These are phyloP conservation scores for Cottus gobio DNA, from an alignment of 2,113 vertebrate genomes.

Conservation along the genomic window DNA sequence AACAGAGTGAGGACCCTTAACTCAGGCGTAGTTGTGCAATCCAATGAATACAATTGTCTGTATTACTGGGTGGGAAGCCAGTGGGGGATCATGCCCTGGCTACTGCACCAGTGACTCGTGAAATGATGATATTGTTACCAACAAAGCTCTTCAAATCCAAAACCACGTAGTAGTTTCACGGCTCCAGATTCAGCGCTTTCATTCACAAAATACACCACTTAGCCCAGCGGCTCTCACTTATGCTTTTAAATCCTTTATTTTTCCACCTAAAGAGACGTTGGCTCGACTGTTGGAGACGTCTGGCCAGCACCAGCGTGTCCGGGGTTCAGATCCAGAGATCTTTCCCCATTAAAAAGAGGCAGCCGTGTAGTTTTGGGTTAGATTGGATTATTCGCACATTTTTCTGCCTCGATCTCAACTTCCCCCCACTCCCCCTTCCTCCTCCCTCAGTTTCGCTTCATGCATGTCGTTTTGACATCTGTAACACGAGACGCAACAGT, in stretches of 20 bases:
- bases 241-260: conserved; percentile 44
- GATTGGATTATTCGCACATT: conserved; percentile 42
- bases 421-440: too few relatives aligned
- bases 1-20: neutral
- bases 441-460: conserved; percentile 13
- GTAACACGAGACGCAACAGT: conserved; percentile 28
- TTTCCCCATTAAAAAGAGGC: conserved; percentile 34
- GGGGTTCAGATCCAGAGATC: conserved; percentile 29
- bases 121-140: neutral
- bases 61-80: neutral
- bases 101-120: neutral
- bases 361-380: conserved; percentile 38
- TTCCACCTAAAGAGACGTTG: conserved; percentile 29
- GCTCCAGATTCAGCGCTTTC: conserved; percentile 3
- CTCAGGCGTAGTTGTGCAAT: neutral
- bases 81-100: neutral
- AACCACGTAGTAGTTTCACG: neutral
- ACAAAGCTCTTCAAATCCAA: neutral
- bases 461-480: neutral
- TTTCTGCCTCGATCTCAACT: conserved; percentile 1
- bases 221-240: conserved; percentile 4
- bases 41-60: neutral
- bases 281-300: neutral
- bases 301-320: conserved; percentile 20
- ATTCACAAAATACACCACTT: conserved; percentile 30